Evolutionary conservation across 2,113 vertebrate genomes (phyloP).

Genomic region (Manacus vitellinus): DNA sequence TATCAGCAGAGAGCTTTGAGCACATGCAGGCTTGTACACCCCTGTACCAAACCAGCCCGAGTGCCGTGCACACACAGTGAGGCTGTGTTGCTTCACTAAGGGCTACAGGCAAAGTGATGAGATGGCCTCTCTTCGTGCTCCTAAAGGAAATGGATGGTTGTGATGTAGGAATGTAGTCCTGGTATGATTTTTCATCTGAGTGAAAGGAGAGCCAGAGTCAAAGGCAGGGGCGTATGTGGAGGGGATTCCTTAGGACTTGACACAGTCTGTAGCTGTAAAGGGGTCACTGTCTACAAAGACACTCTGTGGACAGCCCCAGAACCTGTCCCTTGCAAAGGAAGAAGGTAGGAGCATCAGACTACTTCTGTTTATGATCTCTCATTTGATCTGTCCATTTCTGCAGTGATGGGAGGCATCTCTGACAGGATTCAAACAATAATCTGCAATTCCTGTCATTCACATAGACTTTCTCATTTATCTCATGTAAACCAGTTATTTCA

Average conservation of each 20-base stretch:
- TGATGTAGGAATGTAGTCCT: background rate
- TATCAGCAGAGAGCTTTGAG: background rate
- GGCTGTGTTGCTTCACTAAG: background rate
- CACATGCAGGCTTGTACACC: background rate
- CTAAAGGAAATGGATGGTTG: background rate
- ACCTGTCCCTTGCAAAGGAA: background rate
- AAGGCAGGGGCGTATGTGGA: background rate
- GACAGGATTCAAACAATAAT: background rate
- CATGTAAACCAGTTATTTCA: background rate
- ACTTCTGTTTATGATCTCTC: accelerated
- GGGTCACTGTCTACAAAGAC: background rate
- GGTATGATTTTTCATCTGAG: background rate
- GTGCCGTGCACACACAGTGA: accelerated
- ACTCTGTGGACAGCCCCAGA: background rate
- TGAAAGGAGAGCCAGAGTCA: background rate
- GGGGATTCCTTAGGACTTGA: background rate
- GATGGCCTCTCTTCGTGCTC: background rate
- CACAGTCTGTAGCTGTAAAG: background rate
- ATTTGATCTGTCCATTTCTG: background rate
- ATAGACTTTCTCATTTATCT: background rate
- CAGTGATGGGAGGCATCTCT: background rate
- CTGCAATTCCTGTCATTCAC: background rate
- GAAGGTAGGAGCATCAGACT: background rate
- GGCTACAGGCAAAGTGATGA: background rate
- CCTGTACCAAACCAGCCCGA: background rate